These are phyloP conservation scores for Oryctes rhinoceros DNA, from an alignment of 1,140 invertebrate genomes.

Conservation along the genomic window DNA sequence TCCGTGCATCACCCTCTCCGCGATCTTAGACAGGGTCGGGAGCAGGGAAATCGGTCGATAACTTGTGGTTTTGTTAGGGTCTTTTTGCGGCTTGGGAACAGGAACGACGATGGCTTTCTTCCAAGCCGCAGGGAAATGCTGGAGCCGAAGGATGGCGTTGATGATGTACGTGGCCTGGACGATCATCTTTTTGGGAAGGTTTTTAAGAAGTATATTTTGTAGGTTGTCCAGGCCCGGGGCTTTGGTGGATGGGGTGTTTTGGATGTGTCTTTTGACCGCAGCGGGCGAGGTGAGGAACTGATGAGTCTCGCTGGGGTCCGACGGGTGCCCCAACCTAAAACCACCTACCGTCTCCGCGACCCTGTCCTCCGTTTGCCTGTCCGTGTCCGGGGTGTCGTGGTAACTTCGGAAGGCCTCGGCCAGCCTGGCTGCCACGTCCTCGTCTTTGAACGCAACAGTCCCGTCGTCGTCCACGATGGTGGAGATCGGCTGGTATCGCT, in stretches of 20 bases:
- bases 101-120: conserved; percentile 56
- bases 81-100: conserved; percentile 60
- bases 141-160: conserved; percentile 41
- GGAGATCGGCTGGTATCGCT: background rate
- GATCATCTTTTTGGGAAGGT: conserved; percentile 46
- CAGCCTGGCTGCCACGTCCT: background rate
- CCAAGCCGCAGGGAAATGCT: conserved; percentile 54
- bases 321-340: background rate
- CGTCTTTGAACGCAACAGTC: too few relatives aligned
- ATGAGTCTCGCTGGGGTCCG: background rate
- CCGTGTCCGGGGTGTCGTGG: background rate
- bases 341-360: background rate
- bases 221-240: conserved; percentile 52
- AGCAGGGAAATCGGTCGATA: conserved; percentile 59
- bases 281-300: background rate
- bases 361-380: background rate
- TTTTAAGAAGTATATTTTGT: conserved; percentile 48
- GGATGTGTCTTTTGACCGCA: conserved; percentile 42
- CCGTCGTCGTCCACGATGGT: background rate
- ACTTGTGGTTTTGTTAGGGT: conserved; percentile 44
- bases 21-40: conserved; percentile 55
- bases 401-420: background rate
- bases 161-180: conserved; percentile 42
- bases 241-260: conserved; percentile 41
- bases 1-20: conserved; percentile 52